Percentiles rank a stretch among this genome's conserved stretches.
Evolutionary conservation across 2,888 invertebrate genomes (phyloP).

Genomic region (Cryptosula pallasiana): DNA sequence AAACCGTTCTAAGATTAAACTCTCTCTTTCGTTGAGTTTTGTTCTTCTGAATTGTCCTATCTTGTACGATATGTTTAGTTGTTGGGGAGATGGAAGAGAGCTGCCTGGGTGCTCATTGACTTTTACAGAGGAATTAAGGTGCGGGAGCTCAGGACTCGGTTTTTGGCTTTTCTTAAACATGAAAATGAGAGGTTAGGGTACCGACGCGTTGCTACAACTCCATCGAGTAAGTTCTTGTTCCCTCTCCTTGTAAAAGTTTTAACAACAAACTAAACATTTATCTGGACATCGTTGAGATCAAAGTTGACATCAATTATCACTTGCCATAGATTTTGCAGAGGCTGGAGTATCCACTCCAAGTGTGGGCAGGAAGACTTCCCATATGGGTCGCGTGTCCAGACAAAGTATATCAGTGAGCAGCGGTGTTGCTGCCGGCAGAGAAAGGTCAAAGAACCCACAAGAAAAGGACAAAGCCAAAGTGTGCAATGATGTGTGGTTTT

Average conservation of each 20-base stretch:
- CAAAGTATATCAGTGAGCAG: neutral
- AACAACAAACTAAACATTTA: no score
- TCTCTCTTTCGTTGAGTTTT: no score
- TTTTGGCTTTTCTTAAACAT: neutral
- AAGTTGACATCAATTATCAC: no score
- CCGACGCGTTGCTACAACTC: no score
- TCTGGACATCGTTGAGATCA: no score
- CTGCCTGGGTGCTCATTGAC: conserved; percentile 6
- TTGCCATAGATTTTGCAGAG: no score
- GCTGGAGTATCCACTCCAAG: neutral
- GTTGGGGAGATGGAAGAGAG: neutral
- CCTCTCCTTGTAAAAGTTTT: no score
- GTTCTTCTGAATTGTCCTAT: neutral
- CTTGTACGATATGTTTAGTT: neutral
- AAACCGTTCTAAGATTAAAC: no score
- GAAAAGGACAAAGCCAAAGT: neutral
- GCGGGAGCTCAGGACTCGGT: neutral
- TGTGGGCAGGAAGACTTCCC: neutral
- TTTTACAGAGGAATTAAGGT: conserved; percentile 10
- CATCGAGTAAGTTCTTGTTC: neutral
- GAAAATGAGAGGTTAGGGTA: neutral
- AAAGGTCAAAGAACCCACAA: neutral
- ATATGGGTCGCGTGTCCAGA: neutral
- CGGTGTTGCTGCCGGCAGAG: neutral
- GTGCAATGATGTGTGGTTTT: conserved; percentile 13